Base-by-base conservation (phyloP, 2,113 vertebrate genomes). In the Haemorhous mexicanus region DNA sequence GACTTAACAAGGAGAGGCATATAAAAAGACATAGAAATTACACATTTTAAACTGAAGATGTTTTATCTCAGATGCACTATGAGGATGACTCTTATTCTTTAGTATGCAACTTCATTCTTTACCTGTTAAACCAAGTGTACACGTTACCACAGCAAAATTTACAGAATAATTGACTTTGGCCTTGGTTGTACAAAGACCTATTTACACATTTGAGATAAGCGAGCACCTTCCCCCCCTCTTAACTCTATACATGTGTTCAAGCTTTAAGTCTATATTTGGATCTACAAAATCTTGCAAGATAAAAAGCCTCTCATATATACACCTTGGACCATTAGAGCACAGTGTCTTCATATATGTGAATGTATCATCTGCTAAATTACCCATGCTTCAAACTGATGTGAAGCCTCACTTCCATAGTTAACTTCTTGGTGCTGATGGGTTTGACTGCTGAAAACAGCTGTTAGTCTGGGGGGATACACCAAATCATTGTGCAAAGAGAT, bases 181-280 rank as follows among this genome's bases (percentile, higher is more conserved):
- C 63, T 76, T 84, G 62, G 77, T 86, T 30, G 73, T 88, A 73
- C 58, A 87, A 94, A 92, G 95, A 88, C 52, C 82, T 98, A 96
- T 95, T 96, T 97, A 98, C 96, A 98, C 22, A 79, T 87, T 87
- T 89, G 69, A 87, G 81, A 95, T 79, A 95, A 83, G 87, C 55
- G 94, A 95, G 63, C 52, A 84, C 37, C 53, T 75, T 89, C 73
- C 89, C 93, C 93, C 93, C 81, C 84, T 96, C 97, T 90, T 78
- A 82, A 94, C 93, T 91, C 91, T 97, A 95, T 95, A 97, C 79
- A 97, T 41, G 64, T 82, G 82, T 95, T 97, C 89, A 97, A 94
- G 90, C 84, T 96, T 96, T 89, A 92, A 94, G 94, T 89, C 59
- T 82, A 3, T 74, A 92, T 30, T 33, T 70, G 90, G 58, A 97